Evolutionary conservation across 2,113 vertebrate species (phyloP), one percentile per base, ranked within the genome.

Genomic region (Trogon surrucura): DNA sequence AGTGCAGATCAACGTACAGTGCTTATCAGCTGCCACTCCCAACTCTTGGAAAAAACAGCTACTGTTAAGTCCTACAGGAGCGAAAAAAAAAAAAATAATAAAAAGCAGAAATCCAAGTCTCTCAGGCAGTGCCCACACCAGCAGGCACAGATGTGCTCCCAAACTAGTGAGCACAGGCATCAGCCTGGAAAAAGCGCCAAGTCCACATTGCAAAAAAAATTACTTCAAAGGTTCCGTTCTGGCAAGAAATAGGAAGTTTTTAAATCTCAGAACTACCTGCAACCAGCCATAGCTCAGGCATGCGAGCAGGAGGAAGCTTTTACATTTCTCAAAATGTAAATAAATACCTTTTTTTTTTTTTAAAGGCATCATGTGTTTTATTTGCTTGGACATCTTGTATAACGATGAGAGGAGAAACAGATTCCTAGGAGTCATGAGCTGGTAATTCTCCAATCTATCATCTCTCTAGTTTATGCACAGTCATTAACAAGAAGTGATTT

Each of bases 401-500:
- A 95, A 93, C 0, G 0, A 67, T 7, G 65, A 88, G 72, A 92
- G 53, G 57, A 95, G 86, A 91, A 95, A 79, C 88, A 86, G 88
- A 93, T 89, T 92, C 94, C 86, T 57, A 34, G 47, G 80, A 93
- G 66, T 65, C 88, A 81, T 18, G 30, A 80, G 94, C 92, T 79
- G 65, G 85, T 93, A 93, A 71, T 56, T 87, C 93, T 93, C 77
- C 57, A 45, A 67, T 90, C 87, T 57, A 80, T 79, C 93, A 92
- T 60, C 83, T 61, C 83, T 2, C 8, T 11, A 54, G 77, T 79
- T 96, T 88, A 86, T 87, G 83, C 88, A 94, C 16, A 88, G 93
- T 92, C 91, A 96, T 91, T 97, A 96, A 87, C 73, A 85, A 92
- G 73, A 81, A 87, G 89, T 16, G 85, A 96, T 96, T 74, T 84